Base-by-base conservation (phyloP, 2,797 vertebrate genomes). In the Alectoris magna region DNA sequence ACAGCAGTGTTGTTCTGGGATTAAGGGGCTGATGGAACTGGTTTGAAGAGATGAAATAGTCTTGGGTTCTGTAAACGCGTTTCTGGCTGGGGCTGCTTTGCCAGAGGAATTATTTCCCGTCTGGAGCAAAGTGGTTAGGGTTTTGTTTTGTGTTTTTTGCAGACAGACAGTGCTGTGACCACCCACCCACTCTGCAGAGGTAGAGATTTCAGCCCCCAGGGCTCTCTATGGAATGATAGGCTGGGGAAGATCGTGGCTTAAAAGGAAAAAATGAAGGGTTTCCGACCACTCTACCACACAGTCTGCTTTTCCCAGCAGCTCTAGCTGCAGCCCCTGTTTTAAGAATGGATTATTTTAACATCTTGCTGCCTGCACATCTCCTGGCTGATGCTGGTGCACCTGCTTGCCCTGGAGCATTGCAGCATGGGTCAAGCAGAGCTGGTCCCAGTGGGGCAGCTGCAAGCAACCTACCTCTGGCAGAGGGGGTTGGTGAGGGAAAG, bases 251-350 rank as follows among this genome's bases (percentile, higher is more conserved):
- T 51, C 15, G 2, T 70, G 59, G 81, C 62, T 84, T n/a, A 74
- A 63, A 58, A 36, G 81, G 67, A 66, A 77, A 73, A 80, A 19
- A 29, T 62, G 6, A 64, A 4, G 53, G 48, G 22, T 81, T 94
- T 94, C 49, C 88, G 91, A 53, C 63, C 49, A 19, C 39, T 43
- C 87, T 74, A 75, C 74, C 74, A 2, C 74, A 2, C 78, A 78
- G 67, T 43, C 88, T 91, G 73, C 90, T 67, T 43, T 84, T 89
- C 82, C 88, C 91, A 74, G 82, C 93, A 93, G 6, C 79, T 82
- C 83, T 78, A 85, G 58, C 70, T 81, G 74, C 48, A 7, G 60
- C 72, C 67, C 58, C 53, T 41, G 16, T 87, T 63, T 31, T 48
- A 14, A 39, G 56, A 48, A 21, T 55, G 4, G 17, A 46, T 78